Conservation (phyloP, 1,140 invertebrate species). For the Drosophila pallidifrons region DNA sequence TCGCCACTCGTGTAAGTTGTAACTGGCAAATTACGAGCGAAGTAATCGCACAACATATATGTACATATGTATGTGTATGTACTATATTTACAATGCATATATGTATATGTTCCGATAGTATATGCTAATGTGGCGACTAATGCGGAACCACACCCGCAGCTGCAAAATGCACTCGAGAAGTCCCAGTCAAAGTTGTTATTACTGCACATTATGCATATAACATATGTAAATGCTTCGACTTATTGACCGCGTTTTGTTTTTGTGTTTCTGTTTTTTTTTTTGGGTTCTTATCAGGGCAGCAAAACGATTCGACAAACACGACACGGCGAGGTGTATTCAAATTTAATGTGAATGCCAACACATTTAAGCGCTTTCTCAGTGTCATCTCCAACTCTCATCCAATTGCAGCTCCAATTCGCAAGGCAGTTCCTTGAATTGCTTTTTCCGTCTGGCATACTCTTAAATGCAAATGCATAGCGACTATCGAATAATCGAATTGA, state of each 20-base stretch:
- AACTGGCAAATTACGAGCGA: constrained; percentile 9
- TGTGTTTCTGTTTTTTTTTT: not conserved
- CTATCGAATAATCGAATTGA: not conserved
- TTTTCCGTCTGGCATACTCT: not conserved
- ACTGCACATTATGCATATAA: constrained; percentile 41
- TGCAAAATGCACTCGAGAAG: not conserved
- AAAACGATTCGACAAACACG: not conserved
- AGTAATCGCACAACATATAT: constrained; percentile 6
- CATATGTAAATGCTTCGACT: constrained; percentile 55
- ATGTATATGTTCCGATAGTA: constrained; percentile 34
- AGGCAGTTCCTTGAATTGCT: constrained; percentile 8
- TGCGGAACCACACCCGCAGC: constrained; percentile 38
- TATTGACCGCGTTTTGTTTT: constrained; percentile 29
- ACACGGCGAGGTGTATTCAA: not conserved
- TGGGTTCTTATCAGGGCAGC: constrained; percentile 31
- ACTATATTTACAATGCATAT: constrained; percentile 24
- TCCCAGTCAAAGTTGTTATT: constrained; percentile 1
- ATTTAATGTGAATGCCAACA: not conserved
- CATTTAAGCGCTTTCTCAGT: constrained; percentile 8
- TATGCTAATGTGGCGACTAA: constrained; percentile 53
- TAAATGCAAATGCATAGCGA: not conserved
- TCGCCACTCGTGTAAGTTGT: not conserved
- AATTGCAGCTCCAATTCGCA: not conserved
- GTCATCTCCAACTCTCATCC: not conserved
- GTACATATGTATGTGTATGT: constrained; percentile 36